Conservation (phyloP, 1,140 invertebrate genomes). For the Drosophila tani region DNA sequence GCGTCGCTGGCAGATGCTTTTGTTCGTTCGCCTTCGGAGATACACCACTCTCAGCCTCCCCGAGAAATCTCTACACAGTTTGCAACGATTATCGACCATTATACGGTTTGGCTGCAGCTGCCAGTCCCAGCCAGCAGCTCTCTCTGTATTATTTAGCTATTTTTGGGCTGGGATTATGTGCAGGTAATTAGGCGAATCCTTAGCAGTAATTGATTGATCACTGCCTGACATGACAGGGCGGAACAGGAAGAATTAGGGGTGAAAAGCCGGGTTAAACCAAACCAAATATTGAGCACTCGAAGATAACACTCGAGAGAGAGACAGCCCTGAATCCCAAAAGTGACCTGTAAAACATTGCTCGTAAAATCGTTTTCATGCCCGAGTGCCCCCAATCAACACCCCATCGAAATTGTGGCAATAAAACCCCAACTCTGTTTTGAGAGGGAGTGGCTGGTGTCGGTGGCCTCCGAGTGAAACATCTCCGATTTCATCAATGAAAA, state of each 20-base stretch:
- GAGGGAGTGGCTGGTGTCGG: conserved; percentile 7
- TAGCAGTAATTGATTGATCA: conserved; percentile 44
- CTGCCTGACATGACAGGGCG: conserved; percentile 9
- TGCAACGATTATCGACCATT: conserved; percentile 74
- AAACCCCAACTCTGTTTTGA: conserved; percentile 13
- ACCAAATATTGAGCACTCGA: conserved; percentile 1
- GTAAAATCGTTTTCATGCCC: conserved; percentile 64
- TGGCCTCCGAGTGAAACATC: conserved; percentile 13
- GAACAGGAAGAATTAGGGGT: background rate
- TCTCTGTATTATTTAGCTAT: conserved; percentile 20
- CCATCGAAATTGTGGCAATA: conserved; percentile 14
- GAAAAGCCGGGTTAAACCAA: conserved; percentile 1
- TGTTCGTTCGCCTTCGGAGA: conserved; percentile 34
- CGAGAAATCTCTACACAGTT: conserved; percentile 10
- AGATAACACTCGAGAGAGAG: background rate
- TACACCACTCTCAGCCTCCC: conserved; percentile 4
- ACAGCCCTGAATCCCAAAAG: conserved; percentile 30
- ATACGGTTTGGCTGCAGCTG: conserved; percentile 52
- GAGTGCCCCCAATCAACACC: conserved; percentile 61
- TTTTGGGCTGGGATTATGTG: conserved; percentile 44
- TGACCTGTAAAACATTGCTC: conserved; percentile 63
- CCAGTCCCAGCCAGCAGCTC: background rate
- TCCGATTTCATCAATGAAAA: conserved; percentile 65
- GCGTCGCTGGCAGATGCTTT: conserved; percentile 49
- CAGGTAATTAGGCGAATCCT: conserved; percentile 30